Evolutionary conservation across 2,797 vertebrate species (phyloP), one percentile per base, ranked within the genome.

Genomic region (Myripristis jacobus): DNA sequence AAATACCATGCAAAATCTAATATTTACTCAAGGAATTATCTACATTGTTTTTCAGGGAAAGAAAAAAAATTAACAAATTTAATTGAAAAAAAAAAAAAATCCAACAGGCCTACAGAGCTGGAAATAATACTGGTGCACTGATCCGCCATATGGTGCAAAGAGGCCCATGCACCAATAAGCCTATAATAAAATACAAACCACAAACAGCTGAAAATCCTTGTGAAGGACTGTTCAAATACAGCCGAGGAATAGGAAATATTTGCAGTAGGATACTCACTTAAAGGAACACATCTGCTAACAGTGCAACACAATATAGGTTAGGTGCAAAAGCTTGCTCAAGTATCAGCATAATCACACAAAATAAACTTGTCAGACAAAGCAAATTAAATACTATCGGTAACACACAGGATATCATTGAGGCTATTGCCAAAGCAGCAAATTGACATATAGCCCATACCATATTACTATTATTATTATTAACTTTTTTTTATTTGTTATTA

Each of bases 11-110:
- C 7, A 36, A 36, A 36, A 36, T 36, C 6, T 36, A 11, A 36
- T 36, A 65, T 67, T 64, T 55, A 44, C 24, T 11, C 12, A 22
- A 55, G 18, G 34, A 71, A 34, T 36, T 64, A 58, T 19, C 3
- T 0, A 6, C 22, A 27, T 59, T 25, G 7, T 9, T 53, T 55
- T 51, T n/a, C 8, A 29, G n/a, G 3, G 5, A 36, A 38, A 34
- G n/a, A 31, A 52, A 65, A 44, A 3, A 6, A 29, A n/a, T n/a
- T n/a, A n/a, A 15, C 6, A 15, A 36, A 6, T 18, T 16, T 18
- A 38, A 41, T 47, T n/a, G n/a, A n/a, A 31, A 31, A 6, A 31
- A 31, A 6, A 29, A 29, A 19, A 63, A 24, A 41, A 59, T 64
- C 4, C 22, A 53, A 51, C 3, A 68, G 25, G 25, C 18, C 6